Conservation (phyloP, 2,797 vertebrate genomes). For the Monodelphis domestica region DNA sequence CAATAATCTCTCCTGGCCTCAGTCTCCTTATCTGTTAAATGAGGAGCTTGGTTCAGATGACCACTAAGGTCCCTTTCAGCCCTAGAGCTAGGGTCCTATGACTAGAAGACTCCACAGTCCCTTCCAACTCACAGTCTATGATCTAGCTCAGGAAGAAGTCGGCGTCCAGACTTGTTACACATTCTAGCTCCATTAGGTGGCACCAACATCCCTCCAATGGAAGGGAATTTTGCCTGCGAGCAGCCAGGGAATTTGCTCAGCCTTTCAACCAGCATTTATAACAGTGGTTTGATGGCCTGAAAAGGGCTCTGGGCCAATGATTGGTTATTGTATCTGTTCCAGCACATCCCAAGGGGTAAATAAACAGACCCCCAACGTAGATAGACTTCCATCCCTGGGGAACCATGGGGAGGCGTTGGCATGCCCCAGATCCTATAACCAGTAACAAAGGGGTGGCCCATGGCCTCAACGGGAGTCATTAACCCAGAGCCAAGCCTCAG, state of each 20-base stretch:
- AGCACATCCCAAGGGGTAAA: background rate
- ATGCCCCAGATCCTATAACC: background rate
- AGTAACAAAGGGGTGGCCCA: background rate
- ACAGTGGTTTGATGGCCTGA: background rate
- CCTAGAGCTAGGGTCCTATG: background rate
- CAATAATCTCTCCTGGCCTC: background rate
- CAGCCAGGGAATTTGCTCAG: background rate
- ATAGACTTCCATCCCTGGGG: background rate
- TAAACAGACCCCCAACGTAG: background rate
- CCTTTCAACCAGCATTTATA: background rate
- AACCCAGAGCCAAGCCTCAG: background rate
- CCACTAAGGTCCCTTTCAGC: background rate
- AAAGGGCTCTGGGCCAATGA: background rate
- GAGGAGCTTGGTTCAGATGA: background rate
- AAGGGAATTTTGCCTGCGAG: background rate
- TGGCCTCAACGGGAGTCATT: background rate
- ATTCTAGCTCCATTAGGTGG: background rate
- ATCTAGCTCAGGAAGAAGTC: background rate
- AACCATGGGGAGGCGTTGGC: background rate
- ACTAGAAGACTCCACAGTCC: background rate
- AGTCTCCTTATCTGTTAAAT: background rate
- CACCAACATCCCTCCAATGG: background rate
- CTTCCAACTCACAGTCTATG: background rate
- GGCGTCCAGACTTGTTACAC: background rate
- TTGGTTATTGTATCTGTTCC: background rate